Percentiles rank a stretch among this genome's conserved stretches.
Evolutionary conservation across 2,797 vertebrate species (phyloP).

Genomic region (Coccyzus lansbergi): DNA sequence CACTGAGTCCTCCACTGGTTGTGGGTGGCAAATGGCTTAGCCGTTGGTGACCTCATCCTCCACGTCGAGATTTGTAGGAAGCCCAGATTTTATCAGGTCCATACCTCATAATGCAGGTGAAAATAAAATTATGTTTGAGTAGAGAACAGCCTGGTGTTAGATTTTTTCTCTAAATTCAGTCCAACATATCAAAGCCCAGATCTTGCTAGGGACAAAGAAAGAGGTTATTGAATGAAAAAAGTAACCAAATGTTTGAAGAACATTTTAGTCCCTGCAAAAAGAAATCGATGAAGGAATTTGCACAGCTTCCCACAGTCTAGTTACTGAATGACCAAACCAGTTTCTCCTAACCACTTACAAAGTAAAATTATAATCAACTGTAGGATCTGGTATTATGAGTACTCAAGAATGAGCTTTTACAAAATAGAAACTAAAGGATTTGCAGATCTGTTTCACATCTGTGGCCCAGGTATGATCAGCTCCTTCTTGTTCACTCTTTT

Average conservation of each 20-base stretch:
- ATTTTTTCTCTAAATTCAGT: not conserved
- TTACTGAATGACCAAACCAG: constrained; percentile 61
- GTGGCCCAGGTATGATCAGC: constrained; percentile 9
- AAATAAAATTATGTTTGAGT: not conserved
- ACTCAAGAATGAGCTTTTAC: constrained; percentile 31
- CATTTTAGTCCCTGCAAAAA: not conserved
- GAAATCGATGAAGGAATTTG: constrained; percentile 5
- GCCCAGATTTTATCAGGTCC: not conserved
- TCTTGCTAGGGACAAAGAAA: not conserved
- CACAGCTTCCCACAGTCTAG: constrained; percentile 40
- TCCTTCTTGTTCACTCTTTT: not conserved
- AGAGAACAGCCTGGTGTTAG: not conserved
- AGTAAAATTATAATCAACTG: constrained; percentile 44
- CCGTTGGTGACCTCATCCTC: not conserved
- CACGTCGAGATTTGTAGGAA: not conserved
- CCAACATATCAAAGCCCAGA: not conserved
- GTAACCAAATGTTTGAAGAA: not conserved
- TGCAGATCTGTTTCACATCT: constrained; percentile 42
- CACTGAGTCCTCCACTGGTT: not conserved
- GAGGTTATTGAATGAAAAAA: not conserved
- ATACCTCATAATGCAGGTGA: not conserved
- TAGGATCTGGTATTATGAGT: constrained; percentile 34
- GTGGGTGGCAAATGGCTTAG: not conserved
- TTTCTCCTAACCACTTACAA: constrained; percentile 35
- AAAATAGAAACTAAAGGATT: constrained; percentile 43